Conservation (phyloP, 2,888 invertebrate genomes). For the Cabera pusaria region DNA sequence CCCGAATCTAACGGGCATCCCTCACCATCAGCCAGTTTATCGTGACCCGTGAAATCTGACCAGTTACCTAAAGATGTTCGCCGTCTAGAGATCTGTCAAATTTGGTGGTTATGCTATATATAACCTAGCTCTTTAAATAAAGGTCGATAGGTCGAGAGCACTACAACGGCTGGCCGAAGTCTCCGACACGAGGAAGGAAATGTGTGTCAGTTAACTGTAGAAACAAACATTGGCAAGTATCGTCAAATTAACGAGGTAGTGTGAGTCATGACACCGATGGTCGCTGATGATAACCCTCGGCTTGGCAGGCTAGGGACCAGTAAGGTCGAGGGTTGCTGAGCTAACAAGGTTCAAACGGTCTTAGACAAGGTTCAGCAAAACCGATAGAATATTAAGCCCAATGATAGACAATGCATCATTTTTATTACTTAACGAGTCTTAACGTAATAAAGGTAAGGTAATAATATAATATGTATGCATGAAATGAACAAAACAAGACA, state of each 20-base stretch:
- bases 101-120: constrained; percentile 39
- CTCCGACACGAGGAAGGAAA: constrained; percentile 59
- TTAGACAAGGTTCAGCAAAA: no score
- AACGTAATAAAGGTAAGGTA: no score
- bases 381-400: no score
- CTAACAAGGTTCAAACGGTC: no score
- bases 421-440: no score
- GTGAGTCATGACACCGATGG: constrained; percentile 46
- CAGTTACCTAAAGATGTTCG: constrained; percentile 22
- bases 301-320: constrained; percentile 29
- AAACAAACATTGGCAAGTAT: constrained; percentile 68
- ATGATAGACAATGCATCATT: no score
- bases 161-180: constrained; percentile 63
- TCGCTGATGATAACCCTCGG: constrained; percentile 30
- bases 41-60: constrained; percentile 26
- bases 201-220: constrained; percentile 75
- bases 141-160: constrained; percentile 75
- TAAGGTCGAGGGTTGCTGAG: constrained; percentile 8
- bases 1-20: constrained; percentile 72
- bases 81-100: constrained; percentile 27
- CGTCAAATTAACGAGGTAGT: constrained; percentile 64
- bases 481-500: no score
- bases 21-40: constrained; percentile 34
- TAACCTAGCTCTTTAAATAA: constrained; percentile 63
- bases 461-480: no score